Conservation (phyloP, 1,140 invertebrate species). For the Drosophila kikkawai region DNA sequence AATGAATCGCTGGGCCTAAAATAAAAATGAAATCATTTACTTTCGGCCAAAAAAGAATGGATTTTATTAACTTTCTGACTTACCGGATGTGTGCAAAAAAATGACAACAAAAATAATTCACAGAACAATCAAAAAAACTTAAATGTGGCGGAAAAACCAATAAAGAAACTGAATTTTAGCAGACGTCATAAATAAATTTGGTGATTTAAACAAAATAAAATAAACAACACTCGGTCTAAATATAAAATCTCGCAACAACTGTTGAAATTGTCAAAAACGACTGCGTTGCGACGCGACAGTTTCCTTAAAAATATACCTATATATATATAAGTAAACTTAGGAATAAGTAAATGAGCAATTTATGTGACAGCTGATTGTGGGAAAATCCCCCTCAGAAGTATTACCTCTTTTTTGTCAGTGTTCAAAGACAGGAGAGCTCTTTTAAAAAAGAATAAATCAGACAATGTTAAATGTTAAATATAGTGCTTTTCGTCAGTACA, state of each 20-base stretch:
- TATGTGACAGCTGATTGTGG: conserved; percentile 39
- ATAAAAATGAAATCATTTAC: conserved; percentile 85
- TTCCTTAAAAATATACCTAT: conserved; percentile 38
- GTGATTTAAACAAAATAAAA: conserved; percentile 72
- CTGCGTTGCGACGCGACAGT: conserved; percentile 47
- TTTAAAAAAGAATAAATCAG: conserved; percentile 2
- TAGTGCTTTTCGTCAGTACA: background rate
- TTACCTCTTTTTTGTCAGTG: conserved; percentile 48
- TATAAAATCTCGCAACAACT: conserved; percentile 55
- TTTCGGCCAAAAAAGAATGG: conserved; percentile 59
- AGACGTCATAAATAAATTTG: conserved; percentile 66
- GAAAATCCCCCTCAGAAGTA: conserved; percentile 6
- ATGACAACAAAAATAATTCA: conserved; percentile 53
- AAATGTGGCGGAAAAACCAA: conserved; percentile 25
- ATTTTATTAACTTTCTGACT: conserved; percentile 71
- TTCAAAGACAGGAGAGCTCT: conserved; percentile 32
- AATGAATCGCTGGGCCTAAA: conserved; percentile 72
- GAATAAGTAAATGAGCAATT: conserved; percentile 47
- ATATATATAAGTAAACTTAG: conserved; percentile 38
- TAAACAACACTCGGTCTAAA: conserved; percentile 64
- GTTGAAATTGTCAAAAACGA: conserved; percentile 59
- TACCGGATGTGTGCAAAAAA: conserved; percentile 70
- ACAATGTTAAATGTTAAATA: background rate
- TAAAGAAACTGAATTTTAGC: conserved; percentile 39
- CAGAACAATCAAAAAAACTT: conserved; percentile 60